Percentiles rank a stretch among this genome's conserved stretches.
Conservation (phyloP, 2,797 vertebrate genomes). For the Bradypodion ventrale region DNA sequence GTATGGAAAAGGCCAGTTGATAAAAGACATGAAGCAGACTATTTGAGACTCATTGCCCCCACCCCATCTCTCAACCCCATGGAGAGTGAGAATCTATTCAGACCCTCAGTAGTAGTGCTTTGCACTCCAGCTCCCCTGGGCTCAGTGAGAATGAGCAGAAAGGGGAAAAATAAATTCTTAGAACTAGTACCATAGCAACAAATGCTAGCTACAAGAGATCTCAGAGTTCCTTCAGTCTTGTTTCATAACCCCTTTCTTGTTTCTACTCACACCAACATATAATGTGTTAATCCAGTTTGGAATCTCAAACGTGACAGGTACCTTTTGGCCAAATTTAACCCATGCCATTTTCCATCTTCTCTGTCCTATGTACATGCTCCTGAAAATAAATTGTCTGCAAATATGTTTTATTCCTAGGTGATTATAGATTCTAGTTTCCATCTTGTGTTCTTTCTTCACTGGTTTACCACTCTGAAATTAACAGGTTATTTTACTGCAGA, state of each 20-base stretch:
- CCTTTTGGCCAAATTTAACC: neutral
- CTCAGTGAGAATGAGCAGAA: neutral
- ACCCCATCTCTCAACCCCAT: constrained; percentile 7
- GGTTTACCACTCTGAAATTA: too few species aligned
- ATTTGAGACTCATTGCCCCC: neutral
- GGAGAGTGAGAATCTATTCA: constrained; percentile 26
- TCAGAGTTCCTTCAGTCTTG: neutral
- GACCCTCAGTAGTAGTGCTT: neutral
- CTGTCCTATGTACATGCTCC: neutral
- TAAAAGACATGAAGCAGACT: constrained; percentile 38
- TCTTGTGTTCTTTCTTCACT: neutral
- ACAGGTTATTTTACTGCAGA: too few species aligned
- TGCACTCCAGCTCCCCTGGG: constrained; percentile 39
- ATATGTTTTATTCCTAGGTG: neutral
- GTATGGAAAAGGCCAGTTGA: constrained; percentile 14
- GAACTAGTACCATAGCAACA: constrained; percentile 37
- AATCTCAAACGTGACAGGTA: constrained; percentile 6
- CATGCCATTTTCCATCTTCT: neutral
- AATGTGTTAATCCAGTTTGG: neutral
- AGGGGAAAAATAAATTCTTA: constrained; percentile 21
- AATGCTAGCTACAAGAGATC: neutral
- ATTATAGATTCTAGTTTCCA: neutral
- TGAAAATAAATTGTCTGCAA: constrained; percentile 12
- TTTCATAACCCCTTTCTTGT: neutral
- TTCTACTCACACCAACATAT: neutral